Base-by-base conservation (phyloP, 2,113 vertebrate genomes). In the Lutjanus erythropterus region DNA sequence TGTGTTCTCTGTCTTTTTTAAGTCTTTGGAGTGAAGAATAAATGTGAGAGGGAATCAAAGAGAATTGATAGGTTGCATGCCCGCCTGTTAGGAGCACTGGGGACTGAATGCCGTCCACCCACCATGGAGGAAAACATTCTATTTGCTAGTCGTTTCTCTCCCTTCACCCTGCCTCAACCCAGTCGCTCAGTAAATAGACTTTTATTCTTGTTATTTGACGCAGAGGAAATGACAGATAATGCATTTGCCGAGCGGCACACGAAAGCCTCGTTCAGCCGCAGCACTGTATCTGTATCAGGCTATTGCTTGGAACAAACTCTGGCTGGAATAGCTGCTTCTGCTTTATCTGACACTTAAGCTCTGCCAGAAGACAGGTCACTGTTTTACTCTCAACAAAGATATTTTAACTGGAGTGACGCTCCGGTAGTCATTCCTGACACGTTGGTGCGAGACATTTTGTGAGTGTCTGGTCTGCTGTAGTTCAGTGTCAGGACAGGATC, bases 171-270 rank as follows among this genome's bases (percentile, higher is more conserved):
- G 46, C 68, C 81, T 80, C 75, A 72, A 78, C 71, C 65, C 86
- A 49, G 78, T 41, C 78, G 83, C 86, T 86, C 81, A 85, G 78
- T 50, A 83, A 88, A 89, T 73, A 84, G 56, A 90, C 84, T 89
- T 89, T 85, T 82, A 78, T 81, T 90, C 86, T 90, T 83, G 83
- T 88, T 89, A 83, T 91, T 89, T 77, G 78, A 90, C 42, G 35
- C 78, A 56, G 80, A 91, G 78, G 71, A 92, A 91, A 90, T 87
- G 81, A 89, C 60, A 82, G 83, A 86, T 88, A 90, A 91, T 91
- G 75, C 76, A 76, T 92, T 88, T 87, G 75, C 56, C 21, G 61
- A 75, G 90, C 75, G 60, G 73, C 79, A 85, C 67, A 78, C 80
- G 82, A 91, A 92, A 89, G 83, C 72, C 78, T 75, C 4, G 58